A percentile compares a stretch with the other conserved stretches of the same genome.
Evolutionary conservation across 2,888 invertebrate genomes (phyloP).

Genomic region (Neoscelio sp.): DNA sequence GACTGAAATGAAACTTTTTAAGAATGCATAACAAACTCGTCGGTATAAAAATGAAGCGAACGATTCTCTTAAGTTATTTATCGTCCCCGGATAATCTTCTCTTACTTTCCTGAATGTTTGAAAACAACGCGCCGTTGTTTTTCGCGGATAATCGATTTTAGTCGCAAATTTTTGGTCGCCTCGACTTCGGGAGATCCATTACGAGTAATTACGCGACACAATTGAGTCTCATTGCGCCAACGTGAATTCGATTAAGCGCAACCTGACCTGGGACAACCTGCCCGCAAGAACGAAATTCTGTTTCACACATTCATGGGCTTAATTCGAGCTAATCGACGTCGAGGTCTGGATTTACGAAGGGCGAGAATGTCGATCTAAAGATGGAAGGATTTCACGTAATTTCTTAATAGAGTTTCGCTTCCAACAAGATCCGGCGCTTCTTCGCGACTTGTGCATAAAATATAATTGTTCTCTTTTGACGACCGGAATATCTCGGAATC

Average conservation of each 20-base stretch:
- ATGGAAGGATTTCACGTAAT: constrained; percentile 35
- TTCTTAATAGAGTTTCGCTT: constrained; percentile 52
- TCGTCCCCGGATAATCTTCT: too few species aligned
- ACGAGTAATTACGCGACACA: constrained; percentile 60
- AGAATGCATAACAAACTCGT: too few species aligned
- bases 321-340: constrained; percentile 76
- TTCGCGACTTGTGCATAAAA: constrained; percentile 50
- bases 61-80: too few species aligned
- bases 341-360: constrained; percentile 43
- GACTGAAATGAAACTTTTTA: too few species aligned
- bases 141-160: constrained; percentile 27
- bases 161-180: background rate
- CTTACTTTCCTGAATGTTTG: too few species aligned
- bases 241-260: constrained; percentile 64
- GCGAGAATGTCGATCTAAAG: constrained; percentile 58
- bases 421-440: constrained; percentile 19
- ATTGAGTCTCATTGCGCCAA: constrained; percentile 51
- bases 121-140: too few species aligned
- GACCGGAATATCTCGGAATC: background rate
- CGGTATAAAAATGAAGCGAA: too few species aligned
- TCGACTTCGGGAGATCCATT: constrained; percentile 37
- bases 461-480: constrained; percentile 8
- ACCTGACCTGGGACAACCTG: constrained; percentile 67
- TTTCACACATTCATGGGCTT: constrained; percentile 65
- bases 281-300: constrained; percentile 53